Conservation (phyloP, 64 coral and sea anemone species). For the Stichodactyla mertensii region DNA sequence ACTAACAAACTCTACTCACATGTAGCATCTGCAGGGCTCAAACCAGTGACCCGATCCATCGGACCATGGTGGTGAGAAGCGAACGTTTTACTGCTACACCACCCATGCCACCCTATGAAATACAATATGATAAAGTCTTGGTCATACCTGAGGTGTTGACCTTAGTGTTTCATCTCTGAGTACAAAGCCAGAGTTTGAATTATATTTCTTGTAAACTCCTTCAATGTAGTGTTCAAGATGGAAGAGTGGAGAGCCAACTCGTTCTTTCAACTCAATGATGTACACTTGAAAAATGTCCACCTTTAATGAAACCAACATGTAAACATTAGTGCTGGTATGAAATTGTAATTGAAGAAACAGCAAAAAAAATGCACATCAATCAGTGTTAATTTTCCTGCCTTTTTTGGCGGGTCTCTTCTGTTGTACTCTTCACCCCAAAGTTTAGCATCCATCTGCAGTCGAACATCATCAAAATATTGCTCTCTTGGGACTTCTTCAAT, state of each 20-base stretch:
- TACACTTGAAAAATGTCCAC: constrained; percentile 97
- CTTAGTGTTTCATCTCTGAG: constrained; percentile 83
- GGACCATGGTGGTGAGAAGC: too few relatives aligned
- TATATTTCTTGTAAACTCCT: constrained; percentile 97
- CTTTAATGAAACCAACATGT: constrained; percentile 21
- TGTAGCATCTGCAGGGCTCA: too few relatives aligned
- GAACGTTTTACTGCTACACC: too few relatives aligned
- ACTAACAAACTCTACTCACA: too few relatives aligned
- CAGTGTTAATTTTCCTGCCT: constrained; percentile 46
- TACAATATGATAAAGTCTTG: not conserved
- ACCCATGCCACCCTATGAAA: too few relatives aligned
- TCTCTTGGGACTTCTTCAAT: constrained; percentile 80
- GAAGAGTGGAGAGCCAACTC: constrained; percentile 75
- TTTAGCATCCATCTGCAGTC: constrained; percentile 98
- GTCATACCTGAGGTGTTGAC: constrained; percentile 79
- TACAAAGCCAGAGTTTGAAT: constrained; percentile 96
- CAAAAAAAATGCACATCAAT: not conserved
- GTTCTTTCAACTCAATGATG: constrained; percentile 90
- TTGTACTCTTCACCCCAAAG: constrained; percentile 99
- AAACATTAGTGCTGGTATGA: not conserved
- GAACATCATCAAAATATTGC: constrained; percentile 90
- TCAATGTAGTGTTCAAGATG: constrained; percentile 98
- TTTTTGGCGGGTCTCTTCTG: constrained; percentile 89
- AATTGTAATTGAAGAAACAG: not conserved
- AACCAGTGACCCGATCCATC: too few relatives aligned